Evolutionary conservation across 2,888 invertebrate species (phyloP), one percentile per base, ranked within the genome.

Genomic region (Chaitophorus viminalis): DNA sequence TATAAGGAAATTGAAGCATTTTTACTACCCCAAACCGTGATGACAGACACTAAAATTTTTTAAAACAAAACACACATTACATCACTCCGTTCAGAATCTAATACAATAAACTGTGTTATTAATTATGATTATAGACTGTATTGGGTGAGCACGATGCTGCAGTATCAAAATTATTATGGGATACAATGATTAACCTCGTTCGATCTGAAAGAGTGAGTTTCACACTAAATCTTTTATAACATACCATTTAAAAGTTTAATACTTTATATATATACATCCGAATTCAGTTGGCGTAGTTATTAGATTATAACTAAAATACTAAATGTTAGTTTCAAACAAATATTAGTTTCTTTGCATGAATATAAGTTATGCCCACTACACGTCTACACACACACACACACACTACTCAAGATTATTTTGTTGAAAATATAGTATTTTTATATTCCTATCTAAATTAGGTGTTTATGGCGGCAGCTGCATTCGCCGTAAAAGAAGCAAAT

Each of bases 401-500:
- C n/a, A n/a, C n/a, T n/a, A n/a, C 14, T 46, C 46, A 14, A 46
- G 46, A 14, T 46, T 46, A 46, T 46, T 46, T 46, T 46, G 6
- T 1, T 9, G 46, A 46, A 2, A 14, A 46, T 46, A 46, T 21
- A 60, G 60, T 60, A 46, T 46, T 46, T 46, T 60, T 60, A 21
- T n/a, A 33, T 52, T 89, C 46, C 85, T 33, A 39, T 6, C n/a
- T n/a, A 65, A 75, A 76, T 46, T 89, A 91, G 91, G 91, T 93
- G 1, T 92, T 94, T 72, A 90, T 95, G 88, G 94, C 93, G 0
- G 94, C 94, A 0, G 93, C 93, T 88, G 94, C 93, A 6, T 93
- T 94, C 90, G 94, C 94, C 5, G 91, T 94, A 5, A 93, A 93
- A 5, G 92, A 93, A 74, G 91, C 92, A 68, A 91, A 92, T 54